phyloP scores from a whole-genome alignment of 2,113 vertebrate genomes.

The Stomatorhinus ivindoensis region DNA sequence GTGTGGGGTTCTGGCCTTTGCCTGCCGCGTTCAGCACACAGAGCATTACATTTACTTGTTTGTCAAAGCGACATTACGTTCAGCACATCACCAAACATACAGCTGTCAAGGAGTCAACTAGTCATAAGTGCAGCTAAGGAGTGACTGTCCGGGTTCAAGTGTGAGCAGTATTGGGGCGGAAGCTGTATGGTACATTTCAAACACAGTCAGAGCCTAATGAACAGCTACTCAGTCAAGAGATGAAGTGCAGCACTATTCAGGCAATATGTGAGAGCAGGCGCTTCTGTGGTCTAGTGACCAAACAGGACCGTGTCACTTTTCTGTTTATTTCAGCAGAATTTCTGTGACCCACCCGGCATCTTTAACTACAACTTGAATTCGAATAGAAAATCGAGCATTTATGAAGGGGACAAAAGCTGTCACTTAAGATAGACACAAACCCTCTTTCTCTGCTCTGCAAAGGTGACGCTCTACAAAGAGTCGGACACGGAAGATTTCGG shows the following conservation, averaged over 20 bases:
- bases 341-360: neutral
- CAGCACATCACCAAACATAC: neutral
- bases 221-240: neutral
- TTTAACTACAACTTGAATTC: neutral
- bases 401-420: neutral
- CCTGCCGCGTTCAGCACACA: neutral
- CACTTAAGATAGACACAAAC: neutral
- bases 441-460: neutral
- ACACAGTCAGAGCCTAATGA: neutral
- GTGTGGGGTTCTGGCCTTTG: neutral
- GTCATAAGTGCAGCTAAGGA: neutral
- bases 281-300: neutral
- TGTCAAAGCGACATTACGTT: neutral
- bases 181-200: neutral
- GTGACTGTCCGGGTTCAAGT: neutral
- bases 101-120: neutral
- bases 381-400: neutral
- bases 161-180: neutral
- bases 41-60: neutral
- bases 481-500: constrained; percentile 89
- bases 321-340: neutral
- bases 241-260: neutral
- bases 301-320: neutral
- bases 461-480: constrained; percentile 87
- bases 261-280: neutral